Percentiles rank a stretch among this genome's conserved stretches.
These are phyloP conservation scores for Pipa parva DNA, from an alignment of 2,113 vertebrate species.

Conservation along the genomic window DNA sequence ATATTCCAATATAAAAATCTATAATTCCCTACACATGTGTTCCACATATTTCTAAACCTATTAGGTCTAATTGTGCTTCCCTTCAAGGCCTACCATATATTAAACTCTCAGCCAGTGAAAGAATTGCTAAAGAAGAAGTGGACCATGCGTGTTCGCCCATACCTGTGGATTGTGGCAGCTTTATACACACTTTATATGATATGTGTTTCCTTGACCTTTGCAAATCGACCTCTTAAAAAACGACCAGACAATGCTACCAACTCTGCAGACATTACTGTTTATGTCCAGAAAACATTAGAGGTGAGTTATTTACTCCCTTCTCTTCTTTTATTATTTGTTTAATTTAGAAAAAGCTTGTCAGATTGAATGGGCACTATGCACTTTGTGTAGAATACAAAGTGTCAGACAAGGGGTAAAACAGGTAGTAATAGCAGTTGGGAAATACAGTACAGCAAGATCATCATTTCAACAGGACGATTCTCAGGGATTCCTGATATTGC, in stretches of 20 bases:
- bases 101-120: conserved; percentile 75
- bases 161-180: conserved; percentile 62
- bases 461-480: no score
- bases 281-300: conserved; percentile 77
- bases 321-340: not conserved
- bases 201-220: conserved; percentile 84
- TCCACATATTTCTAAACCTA: no score
- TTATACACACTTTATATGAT: conserved; percentile 86
- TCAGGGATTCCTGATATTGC: no score
- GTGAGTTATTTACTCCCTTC: conserved; percentile 47
- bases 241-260: conserved; percentile 68
- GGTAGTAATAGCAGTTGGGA: no score
- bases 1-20: no score
- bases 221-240: conserved; percentile 81
- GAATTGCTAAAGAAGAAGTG: conserved; percentile 64
- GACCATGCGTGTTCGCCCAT: not conserved
- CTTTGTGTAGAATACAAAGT: no score
- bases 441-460: no score
- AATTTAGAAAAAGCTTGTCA: no score
- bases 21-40: no score
- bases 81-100: conserved; percentile 68
- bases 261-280: conserved; percentile 69
- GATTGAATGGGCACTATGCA: no score
- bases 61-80: not conserved
- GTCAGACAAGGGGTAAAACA: no score